Percentiles rank a stretch among this genome's conserved stretches.
These are phyloP conservation scores for Acanthurus tractus DNA, from an alignment of 2,797 vertebrate genomes.

Conservation along the genomic window DNA sequence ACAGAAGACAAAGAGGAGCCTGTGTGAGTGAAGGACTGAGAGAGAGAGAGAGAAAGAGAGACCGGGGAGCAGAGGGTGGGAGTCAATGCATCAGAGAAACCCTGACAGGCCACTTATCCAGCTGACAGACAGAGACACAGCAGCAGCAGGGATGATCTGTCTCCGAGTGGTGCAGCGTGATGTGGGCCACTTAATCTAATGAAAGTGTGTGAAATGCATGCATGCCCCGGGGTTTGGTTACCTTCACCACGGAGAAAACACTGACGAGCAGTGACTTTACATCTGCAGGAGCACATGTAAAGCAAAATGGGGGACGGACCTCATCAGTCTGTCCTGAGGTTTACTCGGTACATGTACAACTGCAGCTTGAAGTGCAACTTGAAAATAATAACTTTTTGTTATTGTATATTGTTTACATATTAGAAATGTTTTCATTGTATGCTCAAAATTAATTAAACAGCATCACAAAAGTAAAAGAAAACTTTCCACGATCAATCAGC, in stretches of 20 bases:
- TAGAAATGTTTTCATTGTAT: too few relatives aligned
- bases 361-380: background rate
- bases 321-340: constrained; percentile 3
- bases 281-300: constrained; percentile 8
- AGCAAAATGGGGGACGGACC: constrained; percentile 10
- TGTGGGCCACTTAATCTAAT: constrained; percentile 73
- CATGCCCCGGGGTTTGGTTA: constrained; percentile 43
- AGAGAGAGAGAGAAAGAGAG: constrained; percentile 20
- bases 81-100: constrained; percentile 70
- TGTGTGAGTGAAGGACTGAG: constrained; percentile 27
- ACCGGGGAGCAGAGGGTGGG: constrained; percentile 26
- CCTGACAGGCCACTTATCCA: constrained; percentile 77
- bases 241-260: constrained; percentile 35
- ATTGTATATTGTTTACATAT: too few relatives aligned
- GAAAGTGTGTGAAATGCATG: constrained; percentile 63
- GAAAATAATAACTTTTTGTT: too few relatives aligned
- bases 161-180: constrained; percentile 55
- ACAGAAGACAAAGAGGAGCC: too few relatives aligned
- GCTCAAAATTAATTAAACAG: too few relatives aligned
- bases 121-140: constrained; percentile 73
- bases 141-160: constrained; percentile 69
- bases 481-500: too few relatives aligned
- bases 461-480: too few relatives aligned
- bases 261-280: constrained; percentile 33
- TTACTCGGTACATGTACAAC: background rate